phyloP scores from a whole-genome alignment of 2,797 vertebrate species.

The Girardinus metallicus region DNA sequence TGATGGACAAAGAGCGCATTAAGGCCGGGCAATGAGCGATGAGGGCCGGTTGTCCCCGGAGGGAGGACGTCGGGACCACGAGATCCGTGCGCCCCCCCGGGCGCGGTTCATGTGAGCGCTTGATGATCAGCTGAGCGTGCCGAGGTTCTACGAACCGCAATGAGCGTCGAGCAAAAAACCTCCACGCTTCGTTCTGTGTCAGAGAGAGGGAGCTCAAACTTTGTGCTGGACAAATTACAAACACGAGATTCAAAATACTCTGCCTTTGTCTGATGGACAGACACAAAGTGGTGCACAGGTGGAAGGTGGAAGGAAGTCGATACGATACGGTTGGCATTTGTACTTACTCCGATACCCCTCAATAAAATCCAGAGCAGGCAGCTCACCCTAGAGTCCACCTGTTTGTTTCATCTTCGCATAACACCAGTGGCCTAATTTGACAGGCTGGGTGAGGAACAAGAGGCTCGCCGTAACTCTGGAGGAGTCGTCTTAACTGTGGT shows the following conservation, averaged over 20 bases:
- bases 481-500: not conserved
- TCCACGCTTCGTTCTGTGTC: not conserved
- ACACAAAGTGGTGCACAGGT: not conserved
- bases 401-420: not conserved
- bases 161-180: not conserved
- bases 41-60: constrained; percentile 3
- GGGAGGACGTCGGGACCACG: not conserved
- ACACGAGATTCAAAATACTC: not conserved
- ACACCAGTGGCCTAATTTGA: not conserved
- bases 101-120: not conserved
- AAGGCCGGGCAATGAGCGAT: constrained; percentile 43
- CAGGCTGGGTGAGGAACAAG: not conserved
- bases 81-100: not conserved
- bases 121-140: constrained; percentile 1
- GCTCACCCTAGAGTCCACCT: not conserved
- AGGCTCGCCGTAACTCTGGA: not conserved
- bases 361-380: not conserved
- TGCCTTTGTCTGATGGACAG: not conserved
- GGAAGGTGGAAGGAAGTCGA: not conserved
- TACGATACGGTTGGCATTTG: not conserved
- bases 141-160: constrained; percentile 18
- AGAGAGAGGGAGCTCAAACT: not conserved
- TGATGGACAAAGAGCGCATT: constrained; percentile 53
- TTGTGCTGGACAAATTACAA: not conserved
- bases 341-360: not conserved